Conservation (phyloP, 92 coral and sea anemone genomes). For the Chrysogorgia sp. region DNA sequence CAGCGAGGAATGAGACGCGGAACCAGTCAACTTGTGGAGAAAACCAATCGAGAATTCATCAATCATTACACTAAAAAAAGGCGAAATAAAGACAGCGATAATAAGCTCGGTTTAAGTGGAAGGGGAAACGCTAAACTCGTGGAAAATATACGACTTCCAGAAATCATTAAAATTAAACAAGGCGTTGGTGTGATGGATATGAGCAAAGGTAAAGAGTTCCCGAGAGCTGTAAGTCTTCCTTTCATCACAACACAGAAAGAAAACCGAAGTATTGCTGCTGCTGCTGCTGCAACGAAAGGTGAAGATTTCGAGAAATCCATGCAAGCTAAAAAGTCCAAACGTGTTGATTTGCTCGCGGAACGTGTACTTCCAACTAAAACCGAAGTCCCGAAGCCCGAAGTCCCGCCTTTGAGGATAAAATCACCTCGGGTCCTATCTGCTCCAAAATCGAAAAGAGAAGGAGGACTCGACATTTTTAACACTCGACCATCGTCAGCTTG, state of each 20-base stretch:
- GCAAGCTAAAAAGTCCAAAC: background rate
- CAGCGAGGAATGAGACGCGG: slow-evolving; percentile 15
- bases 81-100: background rate
- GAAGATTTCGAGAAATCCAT: background rate
- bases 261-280: background rate
- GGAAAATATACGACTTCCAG: slow-evolving; percentile 15
- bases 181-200: background rate
- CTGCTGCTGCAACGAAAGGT: background rate
- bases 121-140: background rate
- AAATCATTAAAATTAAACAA: slow-evolving; percentile 26
- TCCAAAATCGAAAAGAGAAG: slow-evolving; percentile 22
- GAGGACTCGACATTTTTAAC: background rate
- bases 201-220: background rate
- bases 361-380: background rate
- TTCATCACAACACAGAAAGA: slow-evolving; percentile 6
- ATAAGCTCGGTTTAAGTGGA: background rate
- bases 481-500: slow-evolving; percentile 33
- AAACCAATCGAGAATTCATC: slow-evolving; percentile 44
- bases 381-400: background rate
- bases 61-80: slow-evolving; percentile 33
- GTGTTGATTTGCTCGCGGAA: background rate
- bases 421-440: slow-evolving; percentile 29
- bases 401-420: background rate
- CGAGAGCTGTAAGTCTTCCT: background rate
- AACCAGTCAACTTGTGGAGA: slow-evolving; percentile 17